Base-by-base conservation (phyloP, 2,113 vertebrate species). In the Psephotus haematonotus region DNA sequence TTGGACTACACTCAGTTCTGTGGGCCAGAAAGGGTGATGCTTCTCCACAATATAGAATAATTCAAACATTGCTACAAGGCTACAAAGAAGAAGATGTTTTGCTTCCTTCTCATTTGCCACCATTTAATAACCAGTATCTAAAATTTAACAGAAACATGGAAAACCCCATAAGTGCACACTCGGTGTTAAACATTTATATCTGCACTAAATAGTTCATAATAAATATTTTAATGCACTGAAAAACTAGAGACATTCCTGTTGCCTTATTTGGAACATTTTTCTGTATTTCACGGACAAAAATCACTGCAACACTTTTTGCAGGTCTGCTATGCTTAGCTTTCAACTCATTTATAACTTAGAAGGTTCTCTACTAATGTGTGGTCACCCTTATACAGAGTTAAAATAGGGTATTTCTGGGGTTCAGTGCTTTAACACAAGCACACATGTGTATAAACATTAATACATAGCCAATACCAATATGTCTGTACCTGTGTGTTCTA, bases 371-470 rank as follows among this genome's bases (percentile, higher is more conserved):
- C 15, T 57, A 77, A 27, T 12, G 11, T 62, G 41, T 33, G 5
- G 8, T 47, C 39, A 55, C 20, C n/a, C 17, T 41, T 70, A 43
- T 9, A 11, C 9, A 33, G 22, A 88, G n/a, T 50, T 92, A 57
- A 82, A 86, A 44, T 12, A 59, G 11, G 2, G 28, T 63, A 3
- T 74, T 81, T 81, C 64, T 83, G 33, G 17, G 29, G 13, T 69
- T 62, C 78, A 37, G 0, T 67, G 13, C 28, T 72, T 69, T 41
- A 79, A 41, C 57, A 86, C 16, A 81, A 81, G 17, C 19, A 43
- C 5, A 22, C 13, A 3, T 0, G 0, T 7, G 10, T 33, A 52
- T 16, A 33, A 31, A 52, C 37, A 28, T 50, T 24, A 81, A 23
- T 5, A 75, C 28, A 33, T 4, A 35, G 27, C 11, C 25, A 11